Base-by-base conservation (phyloP, 2,113 vertebrate species). In the Heterochromis multidens region DNA sequence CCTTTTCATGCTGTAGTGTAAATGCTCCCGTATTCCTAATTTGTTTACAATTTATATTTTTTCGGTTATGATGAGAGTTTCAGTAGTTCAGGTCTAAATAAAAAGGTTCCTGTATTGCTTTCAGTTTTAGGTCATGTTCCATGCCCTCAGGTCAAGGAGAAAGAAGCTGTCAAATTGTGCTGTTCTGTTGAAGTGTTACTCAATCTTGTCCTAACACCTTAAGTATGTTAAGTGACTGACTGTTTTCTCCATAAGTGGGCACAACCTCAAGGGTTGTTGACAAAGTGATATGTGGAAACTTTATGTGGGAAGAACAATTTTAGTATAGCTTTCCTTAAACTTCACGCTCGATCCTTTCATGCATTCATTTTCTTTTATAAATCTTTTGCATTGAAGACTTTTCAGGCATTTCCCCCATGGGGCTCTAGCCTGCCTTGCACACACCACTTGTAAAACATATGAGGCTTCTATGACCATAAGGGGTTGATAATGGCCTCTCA, bases 401-500 rank as follows among this genome's bases (percentile, higher is more conserved):
- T 76, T 46, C 33, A 62, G 25, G 43, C 21, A 5, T 58, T 61
- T 27, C 72, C 25, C 23, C 43, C 0, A 16, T 27, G 52, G n/a
- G 52, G 74, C 76, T 76, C 54, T 16, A n/a, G 56, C 17, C 65
- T 65, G 4, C 14, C 35, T 31, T 57, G 25, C 8, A 40, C 46
- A 77, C 40, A 61, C 74, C 79, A 46, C 84, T 85, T 76, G 70
- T 92, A 25, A 80, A 91, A 83, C 79, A 81, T 27, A 74, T 6
- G 33, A 82, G 83, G 61, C 79, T 72, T 77, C 82, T 54, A 29
- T 72, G 87, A 88, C 91, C 91, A 72, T 81, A 35, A 84, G 88
- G 90, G 89, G 92, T 81, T 37, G 74, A 83, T 94, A 95, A 95
- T 92, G 91, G 91, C 72, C 90, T 87, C 90, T 92, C 81, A 85